Conservation (phyloP, 2,888 invertebrate species). For the Acholoe squamosa region DNA sequence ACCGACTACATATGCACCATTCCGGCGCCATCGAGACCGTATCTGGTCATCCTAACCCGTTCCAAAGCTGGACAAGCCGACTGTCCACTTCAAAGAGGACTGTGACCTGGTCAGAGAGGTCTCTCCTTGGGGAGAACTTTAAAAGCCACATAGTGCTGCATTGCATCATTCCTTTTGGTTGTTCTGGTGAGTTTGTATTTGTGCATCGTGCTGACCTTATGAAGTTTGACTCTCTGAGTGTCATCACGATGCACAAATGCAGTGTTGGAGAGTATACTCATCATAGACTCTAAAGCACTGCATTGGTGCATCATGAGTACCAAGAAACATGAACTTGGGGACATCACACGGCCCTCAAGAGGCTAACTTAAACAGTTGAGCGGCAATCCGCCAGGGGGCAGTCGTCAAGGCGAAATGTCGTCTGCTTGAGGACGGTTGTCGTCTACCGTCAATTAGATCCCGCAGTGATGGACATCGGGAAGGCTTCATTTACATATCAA, state of each 20-base stretch:
- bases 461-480: not conserved
- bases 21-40: slow-evolving; percentile 21
- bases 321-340: no score
- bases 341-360: no score
- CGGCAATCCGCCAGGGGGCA: not conserved
- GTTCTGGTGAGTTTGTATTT: no score
- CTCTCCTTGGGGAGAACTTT: not conserved
- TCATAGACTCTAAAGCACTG: no score
- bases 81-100: slow-evolving; percentile 21
- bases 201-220: no score
- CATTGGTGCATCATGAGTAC: no score
- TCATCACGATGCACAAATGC: no score
- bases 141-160: no score
- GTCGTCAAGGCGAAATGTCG: not conserved
- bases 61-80: not conserved
- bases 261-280: no score
- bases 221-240: no score
- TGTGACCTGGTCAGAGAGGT: not conserved
- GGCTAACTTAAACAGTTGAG: slow-evolving; percentile 33
- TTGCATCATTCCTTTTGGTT: no score
- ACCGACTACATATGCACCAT: slow-evolving; percentile 58
- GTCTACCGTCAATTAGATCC: slow-evolving; percentile 10
- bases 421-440: not conserved
- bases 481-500: slow-evolving; percentile 10
- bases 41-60: slow-evolving; percentile 49